These are phyloP conservation scores for Calliscelio sp. DNA, from an alignment of 2,888 invertebrate genomes.

Conservation along the genomic window DNA sequence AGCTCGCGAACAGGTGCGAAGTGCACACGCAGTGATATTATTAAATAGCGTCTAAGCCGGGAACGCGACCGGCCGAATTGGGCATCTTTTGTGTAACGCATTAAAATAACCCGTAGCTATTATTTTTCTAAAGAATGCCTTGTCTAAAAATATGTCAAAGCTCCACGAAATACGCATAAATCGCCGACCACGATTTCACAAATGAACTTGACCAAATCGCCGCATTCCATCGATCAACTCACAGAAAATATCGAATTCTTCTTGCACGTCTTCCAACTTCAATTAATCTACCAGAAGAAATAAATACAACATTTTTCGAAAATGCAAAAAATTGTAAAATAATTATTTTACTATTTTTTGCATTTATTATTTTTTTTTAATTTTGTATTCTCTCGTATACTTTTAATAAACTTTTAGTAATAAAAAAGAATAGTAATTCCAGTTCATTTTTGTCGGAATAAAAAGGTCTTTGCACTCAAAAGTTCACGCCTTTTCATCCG, in stretches of 20 bases:
- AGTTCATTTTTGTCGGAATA: neutral
- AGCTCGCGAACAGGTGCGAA: slow-evolving; percentile 57
- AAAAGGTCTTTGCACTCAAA: slow-evolving; percentile 18
- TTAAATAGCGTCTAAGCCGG: slow-evolving; percentile 53
- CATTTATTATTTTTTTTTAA: too few relatives aligned
- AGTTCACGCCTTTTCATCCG: neutral
- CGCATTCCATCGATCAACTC: slow-evolving; percentile 12
- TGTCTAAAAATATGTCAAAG: slow-evolving; percentile 69
- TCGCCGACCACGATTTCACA: slow-evolving; percentile 36
- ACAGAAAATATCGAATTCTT: neutral
- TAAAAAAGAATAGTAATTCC: neutral
- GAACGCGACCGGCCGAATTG: slow-evolving; percentile 43
- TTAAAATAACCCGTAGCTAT: slow-evolving; percentile 71
- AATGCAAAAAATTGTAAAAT: too few relatives aligned
- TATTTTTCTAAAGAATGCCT: slow-evolving; percentile 66
- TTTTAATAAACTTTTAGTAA: too few relatives aligned
- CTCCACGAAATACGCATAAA: slow-evolving; percentile 51
- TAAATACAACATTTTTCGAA: too few relatives aligned
- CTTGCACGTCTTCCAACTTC: too few relatives aligned
- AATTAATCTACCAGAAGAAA: too few relatives aligned
- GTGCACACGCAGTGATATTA: slow-evolving; percentile 51
- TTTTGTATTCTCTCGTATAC: too few relatives aligned
- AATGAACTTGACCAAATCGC: slow-evolving; percentile 53
- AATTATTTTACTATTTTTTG: too few relatives aligned
- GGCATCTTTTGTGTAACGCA: slow-evolving; percentile 57